Base-by-base conservation (phyloP, 2,888 invertebrate genomes). In the Apamea crenata region DNA sequence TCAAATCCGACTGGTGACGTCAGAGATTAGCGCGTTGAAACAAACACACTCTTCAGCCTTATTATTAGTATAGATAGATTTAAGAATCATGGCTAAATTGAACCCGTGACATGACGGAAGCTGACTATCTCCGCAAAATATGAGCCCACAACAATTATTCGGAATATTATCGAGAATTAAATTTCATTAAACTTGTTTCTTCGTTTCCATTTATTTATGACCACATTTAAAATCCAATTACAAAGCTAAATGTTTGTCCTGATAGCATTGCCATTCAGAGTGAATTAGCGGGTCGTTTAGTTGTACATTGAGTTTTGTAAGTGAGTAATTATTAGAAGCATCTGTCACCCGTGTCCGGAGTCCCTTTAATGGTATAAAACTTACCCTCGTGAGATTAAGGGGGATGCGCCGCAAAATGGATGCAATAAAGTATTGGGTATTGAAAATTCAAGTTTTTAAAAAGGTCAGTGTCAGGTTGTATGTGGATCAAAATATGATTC, bases 121-220 rank as follows among this genome's bases (percentile, higher is more conserved):
- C 82, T 73, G 53, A 74, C 6, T 76, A 25, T 66, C 16, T 68
- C 5, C n/a, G 63, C 66, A 63, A 71, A 80, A 80, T 74, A 53
- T 25, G 66, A 83, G 59, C 70, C 83, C 67, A 66, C 53, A 75
- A 36, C 29, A 59, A 67, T 78, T 65, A 67, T 69, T 77, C 53
- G 47, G 50, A 74, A 83, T 56, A 85, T 85, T 69, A 83, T 78
- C 50, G 61, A 75, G 63, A 83, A 77, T 75, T 78, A 44, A 76
- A 78, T 80, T 76, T 56, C 61, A 77, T 73, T 66, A 78, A 69
- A 65, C 29, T 74, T 56, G 25, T 69, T 73, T 71, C 47, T 40
- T 53, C 53, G 32, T 71, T 78, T 74, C 18, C 5, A 70, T 77
- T 53, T 74, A 83, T 76, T 78, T 76, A 74, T 77, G 61, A 47